Conservation (phyloP, 1,140 invertebrate species). For the Batillaria attramentaria region DNA sequence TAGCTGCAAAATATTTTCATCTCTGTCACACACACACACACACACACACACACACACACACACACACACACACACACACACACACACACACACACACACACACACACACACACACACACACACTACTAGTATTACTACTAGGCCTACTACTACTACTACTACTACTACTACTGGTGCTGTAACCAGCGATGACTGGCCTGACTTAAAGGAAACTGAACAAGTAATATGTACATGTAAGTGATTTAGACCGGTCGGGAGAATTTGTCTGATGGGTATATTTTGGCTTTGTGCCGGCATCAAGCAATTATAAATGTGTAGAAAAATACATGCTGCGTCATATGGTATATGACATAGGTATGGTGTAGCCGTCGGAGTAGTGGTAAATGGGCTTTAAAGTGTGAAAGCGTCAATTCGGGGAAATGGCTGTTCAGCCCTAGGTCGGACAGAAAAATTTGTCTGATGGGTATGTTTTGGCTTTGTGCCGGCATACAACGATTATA, state of each 20-base stretch:
- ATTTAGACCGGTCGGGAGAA: not conserved
- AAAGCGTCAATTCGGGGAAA: too few relatives aligned
- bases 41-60: conserved; percentile 42
- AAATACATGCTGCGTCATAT: too few relatives aligned
- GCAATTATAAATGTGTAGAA: not conserved
- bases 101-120: conserved; percentile 22
- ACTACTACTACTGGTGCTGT: not conserved
- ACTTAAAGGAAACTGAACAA: not conserved
- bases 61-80: conserved; percentile 43
- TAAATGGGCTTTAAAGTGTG: too few relatives aligned
- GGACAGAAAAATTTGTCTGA: too few relatives aligned
- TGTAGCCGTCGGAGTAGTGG: too few relatives aligned
- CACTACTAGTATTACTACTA: not conserved
- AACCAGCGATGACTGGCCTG: not conserved
- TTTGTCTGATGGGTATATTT: not conserved
- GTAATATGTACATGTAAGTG: not conserved
- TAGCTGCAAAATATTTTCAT: not conserved
- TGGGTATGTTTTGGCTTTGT: too few relatives aligned
- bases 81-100: conserved; percentile 41
- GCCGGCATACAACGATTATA: too few relatives aligned
- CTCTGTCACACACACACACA: conserved; percentile 12
- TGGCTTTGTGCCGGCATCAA: not conserved
- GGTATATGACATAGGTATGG: too few relatives aligned
- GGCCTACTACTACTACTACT: not conserved
- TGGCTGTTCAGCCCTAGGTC: too few relatives aligned